Percentiles rank a stretch among this genome's conserved stretches.
Conservation (phyloP, 2,797 vertebrate genomes). For the Peromyscus aztecus region DNA sequence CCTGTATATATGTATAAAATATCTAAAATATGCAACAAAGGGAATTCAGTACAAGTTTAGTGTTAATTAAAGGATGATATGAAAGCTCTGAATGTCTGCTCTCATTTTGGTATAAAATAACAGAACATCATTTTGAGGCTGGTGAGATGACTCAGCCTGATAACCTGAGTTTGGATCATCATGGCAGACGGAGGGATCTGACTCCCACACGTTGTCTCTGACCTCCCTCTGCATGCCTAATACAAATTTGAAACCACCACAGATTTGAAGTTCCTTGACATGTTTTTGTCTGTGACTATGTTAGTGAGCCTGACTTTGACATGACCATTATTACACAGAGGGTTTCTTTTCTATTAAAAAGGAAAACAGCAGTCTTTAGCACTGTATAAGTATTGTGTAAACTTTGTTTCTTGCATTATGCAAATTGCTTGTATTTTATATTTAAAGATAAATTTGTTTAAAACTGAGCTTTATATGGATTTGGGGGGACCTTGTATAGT, state of each 20-base stretch:
- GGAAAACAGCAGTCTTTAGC: background rate
- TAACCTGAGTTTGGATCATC: background rate
- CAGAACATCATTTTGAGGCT: background rate
- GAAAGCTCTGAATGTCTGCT: background rate
- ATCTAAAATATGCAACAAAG: slow-evolving; percentile 29
- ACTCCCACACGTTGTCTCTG: background rate
- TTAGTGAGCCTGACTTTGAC: background rate
- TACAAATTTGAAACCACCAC: background rate
- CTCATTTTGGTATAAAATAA: background rate
- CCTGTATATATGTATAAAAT: background rate
- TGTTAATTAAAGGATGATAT: background rate
- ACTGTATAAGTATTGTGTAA: slow-evolving; percentile 27
- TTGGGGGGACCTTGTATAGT: background rate
- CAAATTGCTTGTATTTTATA: background rate
- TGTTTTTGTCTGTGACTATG: background rate
- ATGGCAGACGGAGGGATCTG: background rate
- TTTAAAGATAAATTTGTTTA: slow-evolving; percentile 23
- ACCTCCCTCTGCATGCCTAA: background rate
- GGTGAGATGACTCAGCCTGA: background rate
- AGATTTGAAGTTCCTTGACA: background rate
- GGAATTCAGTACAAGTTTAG: slow-evolving; percentile 25
- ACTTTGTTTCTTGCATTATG: background rate
- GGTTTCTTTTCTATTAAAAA: background rate
- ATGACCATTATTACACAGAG: background rate
- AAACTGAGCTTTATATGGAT: background rate